These are phyloP conservation scores for Tenebrio molitor DNA, from an alignment of 1,140 invertebrate genomes.

Conservation along the genomic window DNA sequence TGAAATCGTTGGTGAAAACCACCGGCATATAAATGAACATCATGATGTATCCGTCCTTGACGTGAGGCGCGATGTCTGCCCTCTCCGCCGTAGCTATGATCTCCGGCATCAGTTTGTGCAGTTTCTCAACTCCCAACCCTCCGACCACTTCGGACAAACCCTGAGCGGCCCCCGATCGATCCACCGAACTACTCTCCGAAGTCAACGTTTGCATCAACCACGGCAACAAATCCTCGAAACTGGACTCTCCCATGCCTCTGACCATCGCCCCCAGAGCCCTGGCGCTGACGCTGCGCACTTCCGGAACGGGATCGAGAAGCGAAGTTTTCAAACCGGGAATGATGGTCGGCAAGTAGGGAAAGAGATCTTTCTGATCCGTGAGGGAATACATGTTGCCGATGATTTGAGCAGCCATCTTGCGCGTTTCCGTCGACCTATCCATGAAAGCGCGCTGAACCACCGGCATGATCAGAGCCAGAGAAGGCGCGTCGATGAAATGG, in stretches of 20 bases:
- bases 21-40: constrained; percentile 99
- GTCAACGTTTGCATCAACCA: constrained; percentile 99
- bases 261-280: constrained; percentile 98
- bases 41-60: constrained; percentile 99
- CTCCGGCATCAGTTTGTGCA: constrained; percentile 98
- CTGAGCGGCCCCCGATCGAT: constrained; percentile 98
- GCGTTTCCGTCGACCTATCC: constrained; percentile 96
- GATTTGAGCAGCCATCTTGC: constrained; percentile 99
- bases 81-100: constrained; percentile 96
- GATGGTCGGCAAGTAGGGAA: constrained; percentile 96
- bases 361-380: constrained; percentile 98
- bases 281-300: constrained; percentile 93
- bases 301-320: constrained; percentile 97
- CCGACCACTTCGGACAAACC: constrained; percentile 95
- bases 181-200: constrained; percentile 94
- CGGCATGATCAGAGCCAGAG: constrained; percentile 98
- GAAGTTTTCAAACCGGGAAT: constrained; percentile 98
- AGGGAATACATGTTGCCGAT: constrained; percentile 99
- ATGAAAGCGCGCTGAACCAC: constrained; percentile 97
- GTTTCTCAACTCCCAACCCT: constrained; percentile 93
- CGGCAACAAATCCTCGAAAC: constrained; percentile 94
- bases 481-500: constrained; percentile 99
- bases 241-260: constrained; percentile 94
- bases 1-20: constrained; percentile 96
- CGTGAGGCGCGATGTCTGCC: constrained; percentile 95